These are phyloP conservation scores for Apantesis nais DNA, from an alignment of 2,888 invertebrate species.

Conservation along the genomic window DNA sequence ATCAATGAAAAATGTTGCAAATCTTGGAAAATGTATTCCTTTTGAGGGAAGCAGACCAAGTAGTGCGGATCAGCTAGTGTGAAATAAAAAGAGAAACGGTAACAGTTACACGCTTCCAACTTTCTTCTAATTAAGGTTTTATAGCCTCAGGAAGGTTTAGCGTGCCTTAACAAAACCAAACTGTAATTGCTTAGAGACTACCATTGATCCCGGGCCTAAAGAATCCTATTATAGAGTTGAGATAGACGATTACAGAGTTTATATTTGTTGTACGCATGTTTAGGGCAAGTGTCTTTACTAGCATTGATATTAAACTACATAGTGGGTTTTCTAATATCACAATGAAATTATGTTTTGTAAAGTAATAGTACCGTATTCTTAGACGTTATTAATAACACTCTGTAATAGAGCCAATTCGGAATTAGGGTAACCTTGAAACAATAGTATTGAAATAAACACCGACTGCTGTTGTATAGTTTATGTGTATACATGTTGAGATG, in stretches of 20 bases:
- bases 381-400: constrained; percentile 20
- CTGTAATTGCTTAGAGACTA: constrained; percentile 14
- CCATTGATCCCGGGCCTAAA: constrained; percentile 10
- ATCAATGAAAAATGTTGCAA: too few species aligned
- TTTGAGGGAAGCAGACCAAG: too few species aligned
- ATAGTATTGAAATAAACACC: constrained; percentile 48
- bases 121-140: constrained; percentile 17
- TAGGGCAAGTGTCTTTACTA: background rate
- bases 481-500: constrained; percentile 5
- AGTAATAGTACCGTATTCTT: constrained; percentile 5
- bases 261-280: background rate
- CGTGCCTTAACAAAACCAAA: constrained; percentile 4
- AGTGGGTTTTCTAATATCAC: constrained; percentile 11
- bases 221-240: background rate
- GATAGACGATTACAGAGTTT: background rate
- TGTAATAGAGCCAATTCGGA: constrained; percentile 28
- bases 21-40: too few species aligned
- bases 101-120: background rate
- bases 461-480: constrained; percentile 9
- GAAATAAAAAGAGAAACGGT: background rate
- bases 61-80: too few species aligned
- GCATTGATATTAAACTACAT: background rate
- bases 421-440: constrained; percentile 52
- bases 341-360: constrained; percentile 12
- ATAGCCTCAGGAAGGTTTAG: constrained; percentile 12